Base-by-base conservation (phyloP, 2,888 invertebrate species). In the Xanthia togata region DNA sequence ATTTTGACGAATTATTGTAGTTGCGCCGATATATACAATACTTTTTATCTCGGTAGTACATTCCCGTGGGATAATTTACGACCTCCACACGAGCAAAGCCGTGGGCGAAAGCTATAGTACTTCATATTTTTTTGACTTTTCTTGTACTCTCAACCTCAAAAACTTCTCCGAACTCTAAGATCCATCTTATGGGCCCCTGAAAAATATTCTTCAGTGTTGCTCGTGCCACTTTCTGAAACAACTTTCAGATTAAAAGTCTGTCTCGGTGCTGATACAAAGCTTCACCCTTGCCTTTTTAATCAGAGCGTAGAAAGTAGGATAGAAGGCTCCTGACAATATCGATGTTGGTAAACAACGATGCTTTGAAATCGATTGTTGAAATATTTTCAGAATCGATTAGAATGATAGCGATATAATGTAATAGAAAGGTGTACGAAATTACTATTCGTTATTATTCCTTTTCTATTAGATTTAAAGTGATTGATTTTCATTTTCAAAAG, bases 211-310 rank as follows among this genome's bases (percentile, higher is more conserved):
- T 71, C 70, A 76, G 60, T 70, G 50, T 65, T 64, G 67, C 64
- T 83, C 60, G 82, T 78, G 78, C 57, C 63, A 68, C 70, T 80
- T 85, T 85, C 47, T 20, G 67, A 82, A 80, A 79, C 76, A 84
- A 81, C 79, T 82, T 78, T 77, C 69, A 83, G 89, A 88, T 88
- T 89, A 89, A 85, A 88, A 88, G 75, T 83, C 83, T 83, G 80
- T 77, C 70, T 81, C 76, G 53, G 69, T 63, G 69, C 31, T 47
- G 59, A 82, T 74, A 89, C 85, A 85, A 86, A 85, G 83, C 76
- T 65, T 76, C 65, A 84, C 77, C 89, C 83, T 88, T 82, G 85
- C 79, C 71, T 84, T 88, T 88, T 89, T 88, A 88, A 88, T 88
- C 89, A 88, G 81, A 75, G 70, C 62, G 41, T 60, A 76, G 63